These are phyloP conservation scores for Helostoma temminkii DNA, from an alignment of 2,797 vertebrate genomes.

Conservation along the genomic window DNA sequence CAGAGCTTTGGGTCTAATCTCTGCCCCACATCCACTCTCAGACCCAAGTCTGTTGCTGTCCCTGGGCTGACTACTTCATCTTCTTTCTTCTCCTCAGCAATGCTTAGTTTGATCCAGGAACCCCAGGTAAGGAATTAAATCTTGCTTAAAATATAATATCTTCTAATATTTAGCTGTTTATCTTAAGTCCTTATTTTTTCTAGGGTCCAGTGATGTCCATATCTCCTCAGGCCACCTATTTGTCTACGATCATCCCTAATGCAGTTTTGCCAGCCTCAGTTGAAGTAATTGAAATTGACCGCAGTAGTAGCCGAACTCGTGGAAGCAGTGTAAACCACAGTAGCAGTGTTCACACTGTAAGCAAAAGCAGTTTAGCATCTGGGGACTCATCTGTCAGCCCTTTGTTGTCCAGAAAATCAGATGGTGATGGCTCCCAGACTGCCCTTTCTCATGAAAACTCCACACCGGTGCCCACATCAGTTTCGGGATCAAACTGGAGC, in stretches of 20 bases:
- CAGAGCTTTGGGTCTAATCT: conserved; percentile 67
- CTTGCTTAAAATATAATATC: too few species aligned
- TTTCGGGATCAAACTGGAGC: conserved; percentile 88
- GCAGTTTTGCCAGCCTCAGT: conserved; percentile 92
- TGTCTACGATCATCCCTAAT: conserved; percentile 98
- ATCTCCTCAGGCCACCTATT: conserved; percentile 96
- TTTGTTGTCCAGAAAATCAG: conserved; percentile 86
- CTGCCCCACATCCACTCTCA: conserved; percentile 73
- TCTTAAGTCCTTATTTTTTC: conserved; percentile 18
- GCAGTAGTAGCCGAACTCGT: conserved; percentile 82
- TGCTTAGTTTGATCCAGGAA: conserved; percentile 81
- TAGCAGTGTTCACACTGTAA: conserved; percentile 82
- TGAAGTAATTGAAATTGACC: conserved; percentile 93
- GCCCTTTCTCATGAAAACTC: conserved; percentile 85
- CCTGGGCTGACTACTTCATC: conserved; percentile 89
- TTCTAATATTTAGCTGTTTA: not conserved
- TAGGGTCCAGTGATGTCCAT: conserved; percentile 95
- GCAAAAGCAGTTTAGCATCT: conserved; percentile 88
- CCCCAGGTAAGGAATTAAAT: conserved; percentile 68
- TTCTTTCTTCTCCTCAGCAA: conserved; percentile 56
- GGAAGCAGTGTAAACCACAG: conserved; percentile 58
- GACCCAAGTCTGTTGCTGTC: conserved; percentile 94
- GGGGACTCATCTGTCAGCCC: conserved; percentile 86
- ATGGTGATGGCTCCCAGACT: conserved; percentile 69
- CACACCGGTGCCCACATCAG: conserved; percentile 49